Percentiles rank a stretch among this genome's conserved stretches.
Conservation (phyloP, 30 jellyfish, hydroid and myxozoan species). For the Clytia hemisphaerica region DNA sequence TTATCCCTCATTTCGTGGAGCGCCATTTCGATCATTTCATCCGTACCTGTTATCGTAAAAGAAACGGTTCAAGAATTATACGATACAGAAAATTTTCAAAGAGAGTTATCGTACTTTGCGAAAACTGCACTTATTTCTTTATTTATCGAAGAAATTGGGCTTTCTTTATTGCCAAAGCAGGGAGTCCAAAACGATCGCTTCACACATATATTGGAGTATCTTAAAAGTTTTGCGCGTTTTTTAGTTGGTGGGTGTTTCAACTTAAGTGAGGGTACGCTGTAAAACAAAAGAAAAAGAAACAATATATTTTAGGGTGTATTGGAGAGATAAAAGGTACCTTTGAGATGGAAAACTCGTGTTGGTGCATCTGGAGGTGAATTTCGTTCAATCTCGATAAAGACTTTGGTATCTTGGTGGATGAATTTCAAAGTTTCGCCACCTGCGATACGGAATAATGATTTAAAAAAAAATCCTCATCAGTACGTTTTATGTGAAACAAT, state of each 20-base stretch:
- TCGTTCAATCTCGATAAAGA: conserved; percentile 81
- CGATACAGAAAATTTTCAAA: neutral
- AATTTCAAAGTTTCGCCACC: conserved; percentile 94
- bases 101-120: too few relatives aligned
- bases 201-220: too few relatives aligned
- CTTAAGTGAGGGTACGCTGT: too few relatives aligned
- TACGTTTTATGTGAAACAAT: neutral
- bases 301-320: neutral
- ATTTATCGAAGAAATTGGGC: too few relatives aligned
- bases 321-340: conserved; percentile 68
- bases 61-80: neutral
- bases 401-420: conserved; percentile 77
- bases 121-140: too few relatives aligned
- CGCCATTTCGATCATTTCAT: conserved; percentile 74
- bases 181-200: too few relatives aligned
- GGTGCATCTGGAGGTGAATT: conserved; percentile 75
- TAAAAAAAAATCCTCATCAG: neutral
- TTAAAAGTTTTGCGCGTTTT: too few relatives aligned
- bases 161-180: too few relatives aligned
- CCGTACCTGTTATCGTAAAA: conserved; percentile 70
- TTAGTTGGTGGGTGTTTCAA: too few relatives aligned
- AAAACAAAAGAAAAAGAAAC: neutral
- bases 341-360: conserved; percentile 51
- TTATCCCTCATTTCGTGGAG: conserved; percentile 83
- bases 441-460: neutral